These are phyloP conservation scores for Drosophila stalkeri DNA, from an alignment of 2,888 invertebrate species.

Conservation along the genomic window DNA sequence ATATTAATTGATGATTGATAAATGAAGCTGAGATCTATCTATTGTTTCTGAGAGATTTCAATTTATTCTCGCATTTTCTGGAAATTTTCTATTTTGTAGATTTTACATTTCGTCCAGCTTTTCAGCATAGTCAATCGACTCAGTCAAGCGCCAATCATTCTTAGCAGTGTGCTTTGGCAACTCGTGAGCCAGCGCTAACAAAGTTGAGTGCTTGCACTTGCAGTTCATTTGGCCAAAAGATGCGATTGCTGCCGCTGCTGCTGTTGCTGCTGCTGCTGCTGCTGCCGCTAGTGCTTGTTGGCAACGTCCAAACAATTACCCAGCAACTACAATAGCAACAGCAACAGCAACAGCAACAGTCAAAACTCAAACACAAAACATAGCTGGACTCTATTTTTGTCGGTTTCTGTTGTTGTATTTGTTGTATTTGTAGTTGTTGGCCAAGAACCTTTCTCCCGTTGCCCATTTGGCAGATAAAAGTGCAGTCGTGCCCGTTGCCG, in stretches of 20 bases:
- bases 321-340: conserved; percentile 27
- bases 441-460: conserved; percentile 68
- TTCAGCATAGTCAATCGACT: conserved; percentile 14
- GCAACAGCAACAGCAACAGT: conserved; percentile 23
- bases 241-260: conserved; percentile 50
- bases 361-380: conserved; percentile 46
- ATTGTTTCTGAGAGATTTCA: neutral
- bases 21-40: neutral
- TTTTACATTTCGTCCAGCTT: neutral
- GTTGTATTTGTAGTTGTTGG: conserved; percentile 26
- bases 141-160: conserved; percentile 1
- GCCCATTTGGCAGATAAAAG: conserved; percentile 43
- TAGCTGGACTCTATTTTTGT: conserved; percentile 32
- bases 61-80: neutral
- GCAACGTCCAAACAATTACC: conserved; percentile 71
- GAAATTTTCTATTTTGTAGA: neutral
- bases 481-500: conserved; percentile 53
- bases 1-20: neutral
- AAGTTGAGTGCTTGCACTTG: conserved; percentile 68
- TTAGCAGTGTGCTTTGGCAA: conserved; percentile 40
- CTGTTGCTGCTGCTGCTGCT: conserved; percentile 33
- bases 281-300: conserved; percentile 46
- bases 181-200: conserved; percentile 65
- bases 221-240: conserved; percentile 77
- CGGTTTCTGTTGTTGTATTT: conserved; percentile 9